These are phyloP conservation scores for Torymus texanus DNA, from an alignment of 2,888 invertebrate species.

Conservation along the genomic window DNA sequence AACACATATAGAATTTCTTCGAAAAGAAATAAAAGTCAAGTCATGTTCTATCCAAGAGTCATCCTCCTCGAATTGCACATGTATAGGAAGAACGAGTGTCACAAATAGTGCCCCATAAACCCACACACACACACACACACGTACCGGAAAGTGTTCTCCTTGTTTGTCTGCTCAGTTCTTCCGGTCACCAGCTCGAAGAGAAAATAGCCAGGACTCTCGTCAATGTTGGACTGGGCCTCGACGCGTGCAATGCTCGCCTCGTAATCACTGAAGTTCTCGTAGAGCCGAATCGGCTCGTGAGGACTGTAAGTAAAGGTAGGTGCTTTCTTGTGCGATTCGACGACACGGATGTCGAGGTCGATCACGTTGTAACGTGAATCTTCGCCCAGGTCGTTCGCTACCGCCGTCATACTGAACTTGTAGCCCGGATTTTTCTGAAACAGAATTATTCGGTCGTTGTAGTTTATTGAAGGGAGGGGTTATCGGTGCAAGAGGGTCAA, in stretches of 20 bases:
- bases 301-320: slow-evolving; percentile 83
- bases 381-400: slow-evolving; percentile 86
- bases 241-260: slow-evolving; percentile 83
- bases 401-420: slow-evolving; percentile 83
- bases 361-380: slow-evolving; percentile 82
- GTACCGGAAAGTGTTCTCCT: slow-evolving; percentile 80
- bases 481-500: no score
- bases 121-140: neutral
- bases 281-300: slow-evolving; percentile 80
- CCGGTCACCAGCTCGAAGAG: slow-evolving; percentile 89
- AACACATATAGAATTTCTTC: neutral
- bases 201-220: slow-evolving; percentile 80
- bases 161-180: slow-evolving; percentile 90
- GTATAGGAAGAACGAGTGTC: neutral
- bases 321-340: slow-evolving; percentile 90
- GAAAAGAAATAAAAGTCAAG: neutral
- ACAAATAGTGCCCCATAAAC: no score
- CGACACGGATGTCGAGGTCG: slow-evolving; percentile 88
- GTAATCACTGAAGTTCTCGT: slow-evolving; percentile 86
- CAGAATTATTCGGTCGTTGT: no score
- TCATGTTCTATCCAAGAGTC: no score
- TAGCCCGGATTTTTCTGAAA: slow-evolving; percentile 80
- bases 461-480: no score
- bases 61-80: neutral
- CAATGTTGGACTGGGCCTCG: slow-evolving; percentile 86